Base-by-base conservation (phyloP, 2,797 vertebrate species). In the Girardinus metallicus region DNA sequence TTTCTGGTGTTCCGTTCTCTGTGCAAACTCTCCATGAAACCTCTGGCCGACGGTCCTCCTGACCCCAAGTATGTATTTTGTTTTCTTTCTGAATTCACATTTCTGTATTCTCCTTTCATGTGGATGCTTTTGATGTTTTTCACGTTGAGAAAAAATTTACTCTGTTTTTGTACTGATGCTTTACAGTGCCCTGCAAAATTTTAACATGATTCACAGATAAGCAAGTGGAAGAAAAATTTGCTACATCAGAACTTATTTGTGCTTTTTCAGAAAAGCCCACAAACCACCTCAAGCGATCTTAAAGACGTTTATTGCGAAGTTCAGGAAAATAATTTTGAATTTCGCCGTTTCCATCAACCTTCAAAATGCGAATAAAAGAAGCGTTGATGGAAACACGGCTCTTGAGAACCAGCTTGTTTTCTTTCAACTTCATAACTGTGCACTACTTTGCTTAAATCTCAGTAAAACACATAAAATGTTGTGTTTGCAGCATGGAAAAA, bases 21-120 rank as follows among this genome's bases (percentile, higher is more conserved):
- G 85, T 99, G 98, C 94, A 99, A 99, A 89, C 97, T 99, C 73
- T 99, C 98, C 78, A 99, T 99, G 98, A 99, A 99, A 51, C 98
- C 98, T 0, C 96, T 99, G 1, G 98, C 97, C 26, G 98, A 99
- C 68, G 98, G 98, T 55, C 98, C 98, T 23, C 98, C 98, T 39
- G 98, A 99, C 92, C 98, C 98, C 88, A 99, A 97, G 98, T 99
- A 92, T 96, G 86, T 85, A 13, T 68, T 75, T 15, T 62, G 2
- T 62, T 34, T 34, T 36, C 34, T 21, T 64, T 10, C 8, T 66
- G 8, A 9, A 16, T 31, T 62, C 8, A 36, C 8, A 39, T 57
- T 64, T 73, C 39, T 3, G 13, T 51, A 1, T 64, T 55, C 60
- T 73, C 8, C 16, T 66, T 39, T 15, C 29, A 70, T 39, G 31